Conservation (phyloP, 2,888 invertebrate genomes). For the Phania funesta region DNA sequence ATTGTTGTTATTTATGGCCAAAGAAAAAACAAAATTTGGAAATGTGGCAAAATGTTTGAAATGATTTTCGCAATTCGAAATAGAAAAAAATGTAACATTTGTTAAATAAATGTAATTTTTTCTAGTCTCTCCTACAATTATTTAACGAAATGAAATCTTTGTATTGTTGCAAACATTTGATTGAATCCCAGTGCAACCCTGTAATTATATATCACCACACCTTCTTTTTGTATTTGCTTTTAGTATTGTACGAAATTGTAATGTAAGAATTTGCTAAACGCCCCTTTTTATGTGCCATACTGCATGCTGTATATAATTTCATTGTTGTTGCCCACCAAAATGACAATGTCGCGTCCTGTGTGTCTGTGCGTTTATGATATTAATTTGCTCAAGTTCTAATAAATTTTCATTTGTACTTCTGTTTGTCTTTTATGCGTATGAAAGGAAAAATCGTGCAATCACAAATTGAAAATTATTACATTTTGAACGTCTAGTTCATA, state of each 20-base stretch:
- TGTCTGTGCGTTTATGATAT: neutral
- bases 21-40: neutral
- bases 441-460: slow-evolving; percentile 12
- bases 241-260: neutral
- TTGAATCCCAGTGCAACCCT: slow-evolving; percentile 58
- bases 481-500: slow-evolving; percentile 40
- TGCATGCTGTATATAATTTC: slow-evolving; percentile 38
- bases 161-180: slow-evolving; percentile 40
- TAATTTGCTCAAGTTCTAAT: slow-evolving; percentile 45
- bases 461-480: slow-evolving; percentile 62
- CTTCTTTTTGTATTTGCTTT: slow-evolving; percentile 22
- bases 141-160: slow-evolving; percentile 41
- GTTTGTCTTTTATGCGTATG: neutral
- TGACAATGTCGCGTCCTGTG: neutral
- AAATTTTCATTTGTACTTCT: slow-evolving; percentile 56
- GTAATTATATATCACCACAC: slow-evolving; percentile 61
- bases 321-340: slow-evolving; percentile 11
- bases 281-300: slow-evolving; percentile 22
- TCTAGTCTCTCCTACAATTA: slow-evolving; percentile 21
- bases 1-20: slow-evolving; percentile 59
- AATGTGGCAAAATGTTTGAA: slow-evolving; percentile 1
- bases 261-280: slow-evolving; percentile 40
- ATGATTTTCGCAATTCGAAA: neutral
- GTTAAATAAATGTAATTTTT: slow-evolving; percentile 48
- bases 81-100: slow-evolving; percentile 58